A percentile compares a stretch with the other conserved stretches of the same genome.
These are phyloP conservation scores for Apamea anceps DNA, from an alignment of 2,888 invertebrate species.

Conservation along the genomic window DNA sequence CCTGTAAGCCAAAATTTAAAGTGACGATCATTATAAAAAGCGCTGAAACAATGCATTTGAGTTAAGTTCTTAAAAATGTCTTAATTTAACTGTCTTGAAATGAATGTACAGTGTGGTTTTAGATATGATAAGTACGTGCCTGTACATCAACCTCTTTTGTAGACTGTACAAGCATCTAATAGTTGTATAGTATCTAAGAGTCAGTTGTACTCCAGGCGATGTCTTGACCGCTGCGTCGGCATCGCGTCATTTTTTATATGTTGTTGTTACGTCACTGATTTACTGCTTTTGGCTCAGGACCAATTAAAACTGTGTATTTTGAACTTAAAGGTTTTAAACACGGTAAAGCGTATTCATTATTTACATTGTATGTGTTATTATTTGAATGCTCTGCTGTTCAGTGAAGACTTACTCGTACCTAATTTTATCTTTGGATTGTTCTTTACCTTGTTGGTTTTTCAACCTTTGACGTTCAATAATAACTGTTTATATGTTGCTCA, in stretches of 20 bases:
- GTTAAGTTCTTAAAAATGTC: background rate
- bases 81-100: background rate
- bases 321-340: conserved; percentile 9
- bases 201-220: conserved; percentile 31
- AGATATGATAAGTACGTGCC: background rate
- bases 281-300: conserved; percentile 24
- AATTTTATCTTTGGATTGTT: background rate
- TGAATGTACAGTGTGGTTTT: background rate
- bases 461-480: too few relatives aligned
- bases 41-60: background rate
- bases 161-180: conserved; percentile 19
- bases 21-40: background rate
- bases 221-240: conserved; percentile 60
- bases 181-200: conserved; percentile 25
- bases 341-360: background rate
- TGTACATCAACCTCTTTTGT: conserved; percentile 4
- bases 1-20: background rate
- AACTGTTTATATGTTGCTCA: background rate
- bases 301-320: conserved; percentile 47
- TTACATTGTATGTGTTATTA: background rate
- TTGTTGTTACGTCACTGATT: conserved; percentile 48
- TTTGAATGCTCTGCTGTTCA: background rate
- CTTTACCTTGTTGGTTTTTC: too few relatives aligned
- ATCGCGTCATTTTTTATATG: conserved; percentile 49
- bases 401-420: background rate